phyloP scores from a whole-genome alignment of 2,113 vertebrate genomes.

The Phaethon lepturus region DNA sequence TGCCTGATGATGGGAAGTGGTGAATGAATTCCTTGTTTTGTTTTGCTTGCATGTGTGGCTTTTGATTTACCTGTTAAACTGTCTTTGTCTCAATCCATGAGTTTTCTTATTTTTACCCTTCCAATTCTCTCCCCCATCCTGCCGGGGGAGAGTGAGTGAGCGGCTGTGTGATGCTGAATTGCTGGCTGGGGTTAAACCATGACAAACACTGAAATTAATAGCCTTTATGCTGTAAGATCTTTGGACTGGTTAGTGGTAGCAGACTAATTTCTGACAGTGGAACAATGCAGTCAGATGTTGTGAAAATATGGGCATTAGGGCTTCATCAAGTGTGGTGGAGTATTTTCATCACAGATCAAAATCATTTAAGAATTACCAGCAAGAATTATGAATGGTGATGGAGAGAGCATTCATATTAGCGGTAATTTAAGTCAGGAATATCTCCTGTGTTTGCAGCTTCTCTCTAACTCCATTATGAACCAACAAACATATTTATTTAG shows the following conservation, averaged over 20 bases:
- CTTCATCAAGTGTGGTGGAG: not conserved
- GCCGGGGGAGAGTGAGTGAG: too few relatives aligned
- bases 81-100: too few relatives aligned
- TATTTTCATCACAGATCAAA: not conserved
- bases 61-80: too few relatives aligned
- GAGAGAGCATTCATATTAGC: not conserved
- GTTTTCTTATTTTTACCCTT: too few relatives aligned
- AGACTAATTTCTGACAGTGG: not conserved
- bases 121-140: too few relatives aligned
- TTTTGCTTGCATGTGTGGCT: too few relatives aligned
- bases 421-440: not conserved
- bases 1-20: too few relatives aligned
- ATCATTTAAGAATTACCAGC: not conserved
- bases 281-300: not conserved
- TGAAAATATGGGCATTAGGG: not conserved
- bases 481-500: not conserved
- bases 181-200: too few relatives aligned
- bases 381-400: not conserved
- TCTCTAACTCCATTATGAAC: not conserved
- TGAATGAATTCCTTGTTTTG: too few relatives aligned
- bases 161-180: too few relatives aligned
- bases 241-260: not conserved
- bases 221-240: not conserved
- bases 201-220: not conserved
- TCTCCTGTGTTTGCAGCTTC: not conserved